These are phyloP conservation scores for Pipistrellus pygmaeus DNA, from an alignment of 2,797 vertebrate genomes.

Conservation along the genomic window DNA sequence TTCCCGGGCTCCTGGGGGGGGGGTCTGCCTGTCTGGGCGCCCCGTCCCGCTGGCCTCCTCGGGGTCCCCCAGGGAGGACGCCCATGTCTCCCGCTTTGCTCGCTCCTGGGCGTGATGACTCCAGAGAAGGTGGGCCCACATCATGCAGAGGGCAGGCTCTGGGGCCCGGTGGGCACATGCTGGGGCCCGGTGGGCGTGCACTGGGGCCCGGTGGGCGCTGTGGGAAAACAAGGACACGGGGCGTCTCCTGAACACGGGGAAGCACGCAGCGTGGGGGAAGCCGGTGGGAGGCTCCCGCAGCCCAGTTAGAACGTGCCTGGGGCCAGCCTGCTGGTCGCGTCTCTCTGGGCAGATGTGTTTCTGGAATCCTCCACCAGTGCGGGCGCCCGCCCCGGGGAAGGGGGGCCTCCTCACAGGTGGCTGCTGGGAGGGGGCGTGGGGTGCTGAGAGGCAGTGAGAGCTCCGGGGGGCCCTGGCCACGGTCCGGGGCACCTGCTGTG, in stretches of 20 bases:
- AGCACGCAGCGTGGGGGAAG: constrained; percentile 94
- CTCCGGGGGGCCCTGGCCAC: neutral
- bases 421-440: neutral
- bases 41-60: neutral
- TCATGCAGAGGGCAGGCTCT: no score
- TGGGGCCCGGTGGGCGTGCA: no score
- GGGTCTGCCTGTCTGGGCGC: neutral
- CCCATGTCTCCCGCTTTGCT: constrained; percentile 3
- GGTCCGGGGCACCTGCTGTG: no score
- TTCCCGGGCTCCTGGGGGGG: neutral
- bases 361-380: constrained; percentile 85
- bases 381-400: constrained; percentile 80
- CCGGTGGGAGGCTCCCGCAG: constrained; percentile 96
- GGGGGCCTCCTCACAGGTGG: constrained; percentile 80
- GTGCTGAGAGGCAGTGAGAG: rapidly evolving
- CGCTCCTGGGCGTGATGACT: constrained; percentile 33
- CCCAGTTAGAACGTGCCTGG: constrained; percentile 97
- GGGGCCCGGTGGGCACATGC: no score
- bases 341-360: constrained; percentile 88
- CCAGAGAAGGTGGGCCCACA: constrained; percentile 82
- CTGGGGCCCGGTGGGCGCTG: constrained; percentile 70
- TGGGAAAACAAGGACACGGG: constrained; percentile 92
- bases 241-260: constrained; percentile 94
- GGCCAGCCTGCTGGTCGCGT: constrained; percentile 89
- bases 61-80: constrained; percentile 33